A percentile compares a stretch with the other conserved stretches of the same genome.
Conservation (phyloP, 2,888 invertebrate species). For the Papilio demoleus region DNA sequence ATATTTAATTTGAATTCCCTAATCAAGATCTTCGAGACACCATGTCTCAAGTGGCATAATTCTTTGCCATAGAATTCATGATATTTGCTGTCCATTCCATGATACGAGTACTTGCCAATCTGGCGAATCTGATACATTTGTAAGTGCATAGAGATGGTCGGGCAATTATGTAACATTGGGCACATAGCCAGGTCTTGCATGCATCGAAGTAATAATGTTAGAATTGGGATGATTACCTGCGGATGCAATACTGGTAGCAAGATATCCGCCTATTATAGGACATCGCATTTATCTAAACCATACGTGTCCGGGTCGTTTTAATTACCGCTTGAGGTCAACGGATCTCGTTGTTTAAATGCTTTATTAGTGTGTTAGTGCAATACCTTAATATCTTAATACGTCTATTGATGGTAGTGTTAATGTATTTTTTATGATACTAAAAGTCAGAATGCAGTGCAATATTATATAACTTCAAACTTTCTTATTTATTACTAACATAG, state of each 20-base stretch:
- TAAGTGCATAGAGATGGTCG: constrained; percentile 43
- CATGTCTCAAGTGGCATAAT: not conserved
- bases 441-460: not conserved
- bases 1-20: no score
- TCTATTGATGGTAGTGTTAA: not conserved
- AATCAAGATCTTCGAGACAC: not conserved
- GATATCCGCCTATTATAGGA: constrained; percentile 26
- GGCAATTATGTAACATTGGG: constrained; percentile 55
- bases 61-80: not conserved
- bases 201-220: constrained; percentile 47
- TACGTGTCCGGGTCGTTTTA: constrained; percentile 21
- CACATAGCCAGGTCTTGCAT: constrained; percentile 54
- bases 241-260: constrained; percentile 21
- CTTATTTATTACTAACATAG: no score
- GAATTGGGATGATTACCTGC: constrained; percentile 42
- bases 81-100: not conserved
- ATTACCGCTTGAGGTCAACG: constrained; percentile 24
- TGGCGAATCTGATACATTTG: constrained; percentile 41
- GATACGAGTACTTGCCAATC: constrained; percentile 29
- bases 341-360: constrained; percentile 25
- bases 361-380: constrained; percentile 12
- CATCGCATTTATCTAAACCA: constrained; percentile 5
- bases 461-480: not conserved
- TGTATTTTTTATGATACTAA: not conserved
- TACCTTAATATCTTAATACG: not conserved